Percentiles rank a stretch among this genome's conserved stretches.
Conservation (phyloP, 2,888 invertebrate genomes). For the Pogonocherus hispidulus region DNA sequence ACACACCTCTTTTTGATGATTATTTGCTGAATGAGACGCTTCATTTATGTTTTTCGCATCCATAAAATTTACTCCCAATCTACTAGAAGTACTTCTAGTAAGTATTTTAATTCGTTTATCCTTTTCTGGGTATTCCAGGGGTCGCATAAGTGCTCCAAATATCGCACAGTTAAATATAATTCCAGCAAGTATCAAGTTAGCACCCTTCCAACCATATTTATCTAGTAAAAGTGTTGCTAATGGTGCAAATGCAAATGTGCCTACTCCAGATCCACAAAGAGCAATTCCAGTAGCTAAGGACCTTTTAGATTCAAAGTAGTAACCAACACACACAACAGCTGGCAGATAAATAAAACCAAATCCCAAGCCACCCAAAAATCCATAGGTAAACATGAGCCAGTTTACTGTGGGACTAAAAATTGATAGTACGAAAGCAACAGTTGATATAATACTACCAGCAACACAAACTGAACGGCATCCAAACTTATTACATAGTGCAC, state of each 20-base stretch:
- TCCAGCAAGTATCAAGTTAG: constrained; percentile 90
- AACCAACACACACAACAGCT: constrained; percentile 95
- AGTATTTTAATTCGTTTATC: not conserved
- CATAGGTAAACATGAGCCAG: constrained; percentile 93
- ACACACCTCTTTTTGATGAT: not conserved
- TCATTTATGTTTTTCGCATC: not conserved
- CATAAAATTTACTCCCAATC: constrained; percentile 50
- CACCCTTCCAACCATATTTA: constrained; percentile 89
- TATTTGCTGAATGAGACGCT: not conserved
- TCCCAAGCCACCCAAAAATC: constrained; percentile 72
- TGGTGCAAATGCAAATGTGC: constrained; percentile 95
- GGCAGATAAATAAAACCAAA: constrained; percentile 75
- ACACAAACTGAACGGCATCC: constrained; percentile 96
- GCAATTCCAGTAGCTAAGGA: constrained; percentile 95
- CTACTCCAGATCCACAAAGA: constrained; percentile 95
- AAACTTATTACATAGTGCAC: constrained; percentile 95
- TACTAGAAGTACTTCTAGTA: constrained; percentile 68
- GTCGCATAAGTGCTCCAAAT: constrained; percentile 87
- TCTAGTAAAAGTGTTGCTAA: constrained; percentile 84
- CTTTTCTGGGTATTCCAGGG: constrained; percentile 79
- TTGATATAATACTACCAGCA: constrained; percentile 88
- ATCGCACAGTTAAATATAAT: constrained; percentile 91
- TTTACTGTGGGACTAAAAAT: constrained; percentile 89
- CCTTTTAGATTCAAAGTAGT: constrained; percentile 96
- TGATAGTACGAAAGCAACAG: constrained; percentile 87